Conservation (phyloP, 2,113 vertebrate species). For the Ploceus nigricollis region DNA sequence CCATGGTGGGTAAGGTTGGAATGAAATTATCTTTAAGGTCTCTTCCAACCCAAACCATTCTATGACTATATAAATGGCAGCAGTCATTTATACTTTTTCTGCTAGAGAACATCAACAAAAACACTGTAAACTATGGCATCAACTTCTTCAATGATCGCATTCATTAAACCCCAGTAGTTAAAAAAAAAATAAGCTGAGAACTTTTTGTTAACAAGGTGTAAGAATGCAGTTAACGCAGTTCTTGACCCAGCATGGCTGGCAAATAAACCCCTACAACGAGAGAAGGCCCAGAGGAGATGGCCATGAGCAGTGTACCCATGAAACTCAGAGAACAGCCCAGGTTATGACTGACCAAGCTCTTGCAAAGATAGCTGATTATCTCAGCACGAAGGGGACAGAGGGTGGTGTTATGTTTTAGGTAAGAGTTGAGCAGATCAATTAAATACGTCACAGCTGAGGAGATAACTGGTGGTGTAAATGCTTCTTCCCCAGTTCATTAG, state of each 20-base stretch:
- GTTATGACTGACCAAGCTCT: not conserved
- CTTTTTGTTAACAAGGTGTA: not conserved
- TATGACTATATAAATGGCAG: not conserved
- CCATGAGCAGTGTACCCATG: rapidly evolving
- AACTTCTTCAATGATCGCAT: not conserved
- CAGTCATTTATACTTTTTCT: not conserved
- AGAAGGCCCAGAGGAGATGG: not conserved
- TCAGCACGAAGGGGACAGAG: not conserved
- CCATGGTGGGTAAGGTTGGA: not conserved
- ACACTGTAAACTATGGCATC: not conserved
- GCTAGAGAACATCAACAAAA: not conserved
- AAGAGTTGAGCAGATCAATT: not conserved
- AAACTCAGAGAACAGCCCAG: not conserved
- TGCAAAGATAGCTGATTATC: not conserved
- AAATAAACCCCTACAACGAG: not conserved
- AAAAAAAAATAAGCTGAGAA: not conserved
- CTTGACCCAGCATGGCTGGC: not conserved
- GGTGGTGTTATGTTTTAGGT: not conserved
- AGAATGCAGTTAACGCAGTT: not conserved
- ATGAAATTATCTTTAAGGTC: not conserved
- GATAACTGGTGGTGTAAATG: not conserved
- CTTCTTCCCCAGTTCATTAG: not conserved
- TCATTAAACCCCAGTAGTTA: not conserved
- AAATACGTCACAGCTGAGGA: not conserved
- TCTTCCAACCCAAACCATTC: not conserved